Base-by-base conservation (phyloP, 2,797 vertebrate genomes). In the Gila robusta region DNA sequence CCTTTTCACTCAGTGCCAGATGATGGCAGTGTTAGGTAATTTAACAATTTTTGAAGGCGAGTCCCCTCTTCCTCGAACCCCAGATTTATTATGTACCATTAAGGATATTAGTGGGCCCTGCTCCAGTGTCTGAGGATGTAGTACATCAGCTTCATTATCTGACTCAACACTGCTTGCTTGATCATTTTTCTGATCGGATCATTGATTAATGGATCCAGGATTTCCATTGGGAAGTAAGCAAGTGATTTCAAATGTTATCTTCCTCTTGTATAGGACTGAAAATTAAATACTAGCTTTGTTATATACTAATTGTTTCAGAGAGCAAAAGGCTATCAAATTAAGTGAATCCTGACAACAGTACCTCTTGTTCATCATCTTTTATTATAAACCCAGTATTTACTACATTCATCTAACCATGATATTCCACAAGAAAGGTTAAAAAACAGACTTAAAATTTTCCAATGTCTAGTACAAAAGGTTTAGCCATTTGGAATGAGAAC, bases 381-480 rank as follows among this genome's bases (percentile, higher is more conserved):
- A 84, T 79, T 84, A 54, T 4, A 28, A 69, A 79, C 47, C 64
- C 54, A 79, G 39, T 64, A 41, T 62, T 71, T 49, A 71, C 17
- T 41, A 69, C 47, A 69, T 77, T 35, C 9, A 52, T 64, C 10
- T 56, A 73, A 35, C 12, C 26, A 72, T 28, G 39, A 49, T 49
- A 79, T 49, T 85, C 37, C 26, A 85, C 19, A 10, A 77, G 41
- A 84, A 39, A 76, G 67, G 4, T 77, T 17, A 1, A 10, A 56
- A 64, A 80, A 28, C 39, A 80, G 47, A 54, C 14, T 4, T 39
- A 28, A 16, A 26, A 49, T n/a, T 28, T 54, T 72, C 69, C 9
- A 35, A 54, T n/a, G 23, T 39, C 32, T 70, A 54, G 17, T 26
- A 71, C 74, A 79, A 39, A 70, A 26, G 8, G 37, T 23, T 77